Evolutionary conservation across 2,888 invertebrate genomes (phyloP).

Genomic region (Drosophila dives): DNA sequence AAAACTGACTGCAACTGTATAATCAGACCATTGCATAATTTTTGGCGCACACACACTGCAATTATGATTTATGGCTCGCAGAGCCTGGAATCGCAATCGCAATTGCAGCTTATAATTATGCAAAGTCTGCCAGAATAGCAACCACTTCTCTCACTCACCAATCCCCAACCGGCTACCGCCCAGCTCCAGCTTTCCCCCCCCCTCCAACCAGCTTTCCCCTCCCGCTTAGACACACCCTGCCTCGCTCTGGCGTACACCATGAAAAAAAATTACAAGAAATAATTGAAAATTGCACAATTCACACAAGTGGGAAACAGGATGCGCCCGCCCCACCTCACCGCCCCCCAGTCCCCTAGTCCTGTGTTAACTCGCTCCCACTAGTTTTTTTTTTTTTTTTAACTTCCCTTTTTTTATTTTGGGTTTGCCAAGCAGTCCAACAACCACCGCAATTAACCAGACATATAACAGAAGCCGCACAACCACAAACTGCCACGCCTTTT

Average conservation of each 20-base stretch:
- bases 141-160: neutral
- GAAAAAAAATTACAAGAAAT: constrained; percentile 69
- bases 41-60: constrained; percentile 62
- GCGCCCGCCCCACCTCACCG: constrained; percentile 1
- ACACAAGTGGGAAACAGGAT: constrained; percentile 79
- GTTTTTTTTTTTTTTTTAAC: neutral
- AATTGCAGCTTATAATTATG: constrained; percentile 79
- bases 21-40: constrained; percentile 78
- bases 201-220: neutral
- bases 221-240: neutral
- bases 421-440: constrained; percentile 29
- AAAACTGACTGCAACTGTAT: constrained; percentile 43
- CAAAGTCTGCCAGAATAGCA: constrained; percentile 52
- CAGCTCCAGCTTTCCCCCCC: neutral
- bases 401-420: constrained; percentile 3
- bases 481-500: constrained; percentile 46
- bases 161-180: neutral
- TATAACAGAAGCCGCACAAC: constrained; percentile 47
- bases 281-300: constrained; percentile 84
- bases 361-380: neutral
- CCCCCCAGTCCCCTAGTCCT: neutral
- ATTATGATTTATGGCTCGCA: constrained; percentile 71
- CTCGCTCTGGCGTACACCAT: constrained; percentile 5
- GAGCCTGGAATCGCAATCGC: constrained; percentile 52
- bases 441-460: constrained; percentile 76